Percentiles rank a stretch among this genome's conserved stretches.
Evolutionary conservation across 2,113 vertebrate genomes (phyloP).

Genomic region (Oostethus manadensis): DNA sequence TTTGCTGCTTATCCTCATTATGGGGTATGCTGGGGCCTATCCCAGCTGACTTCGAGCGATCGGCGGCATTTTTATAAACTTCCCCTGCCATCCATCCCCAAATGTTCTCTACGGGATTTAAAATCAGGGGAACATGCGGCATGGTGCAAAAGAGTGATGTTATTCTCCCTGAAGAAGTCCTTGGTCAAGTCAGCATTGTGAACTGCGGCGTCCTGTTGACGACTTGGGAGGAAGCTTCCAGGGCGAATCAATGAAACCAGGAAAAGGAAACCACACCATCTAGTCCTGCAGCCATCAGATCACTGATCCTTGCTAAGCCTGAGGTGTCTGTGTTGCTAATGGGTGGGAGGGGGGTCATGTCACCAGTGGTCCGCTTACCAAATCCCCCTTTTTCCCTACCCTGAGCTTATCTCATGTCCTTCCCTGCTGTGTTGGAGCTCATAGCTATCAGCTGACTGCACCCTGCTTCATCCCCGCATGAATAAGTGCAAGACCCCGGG

Average conservation of each 20-base stretch:
- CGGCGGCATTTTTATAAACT: too few species aligned
- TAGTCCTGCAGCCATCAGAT: slow-evolving; percentile 9
- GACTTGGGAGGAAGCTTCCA: slow-evolving; percentile 36
- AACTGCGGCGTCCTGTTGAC: too few species aligned
- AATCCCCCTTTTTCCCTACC: slow-evolving; percentile 40
- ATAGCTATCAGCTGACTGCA: slow-evolving; percentile 36
- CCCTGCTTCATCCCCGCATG: slow-evolving; percentile 39
- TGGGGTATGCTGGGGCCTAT: too few species aligned
- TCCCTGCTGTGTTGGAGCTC: slow-evolving; percentile 41
- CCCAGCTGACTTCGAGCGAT: too few species aligned
- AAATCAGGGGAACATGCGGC: too few species aligned
- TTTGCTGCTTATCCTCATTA: too few species aligned
- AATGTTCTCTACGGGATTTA: too few species aligned
- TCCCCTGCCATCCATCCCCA: too few species aligned
- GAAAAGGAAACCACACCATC: too few species aligned
- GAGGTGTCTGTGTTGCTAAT: slow-evolving; percentile 26
- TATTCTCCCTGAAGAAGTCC: too few species aligned
- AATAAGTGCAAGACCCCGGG: slow-evolving; percentile 48
- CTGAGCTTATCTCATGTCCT: slow-evolving; percentile 50
- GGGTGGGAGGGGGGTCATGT: slow-evolving; percentile 11
- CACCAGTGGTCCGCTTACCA: slow-evolving; percentile 44
- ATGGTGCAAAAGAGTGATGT: too few species aligned
- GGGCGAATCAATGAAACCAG: slow-evolving; percentile 15
- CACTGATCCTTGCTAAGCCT: slow-evolving; percentile 29
- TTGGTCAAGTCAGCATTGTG: too few species aligned